Conservation (phyloP, 2,797 vertebrate genomes). For the Leptoclinus maculatus region DNA sequence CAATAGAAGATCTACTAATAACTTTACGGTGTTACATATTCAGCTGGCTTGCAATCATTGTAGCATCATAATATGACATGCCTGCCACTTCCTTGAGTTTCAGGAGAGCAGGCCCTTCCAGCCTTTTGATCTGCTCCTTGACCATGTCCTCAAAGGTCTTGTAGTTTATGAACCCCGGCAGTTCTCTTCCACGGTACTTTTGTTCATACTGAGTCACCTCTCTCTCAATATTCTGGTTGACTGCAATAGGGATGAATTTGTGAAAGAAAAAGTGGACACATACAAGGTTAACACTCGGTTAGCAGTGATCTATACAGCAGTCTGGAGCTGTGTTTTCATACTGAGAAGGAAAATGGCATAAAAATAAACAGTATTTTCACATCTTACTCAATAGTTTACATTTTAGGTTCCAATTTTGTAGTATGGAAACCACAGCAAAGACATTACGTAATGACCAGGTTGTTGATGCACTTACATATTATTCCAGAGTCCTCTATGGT, state of each 20-base stretch:
- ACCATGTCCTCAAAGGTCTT: constrained; percentile 87
- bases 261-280: neutral
- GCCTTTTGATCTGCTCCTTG: constrained; percentile 78
- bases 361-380: neutral
- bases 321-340: neutral
- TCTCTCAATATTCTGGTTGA: constrained; percentile 61
- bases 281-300: neutral
- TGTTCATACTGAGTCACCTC: constrained; percentile 77
- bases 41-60: neutral
- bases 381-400: neutral
- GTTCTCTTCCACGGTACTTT: constrained; percentile 85
- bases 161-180: constrained; percentile 89
- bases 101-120: constrained; percentile 86
- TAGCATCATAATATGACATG: neutral
- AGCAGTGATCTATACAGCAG: neutral
- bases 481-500: neutral
- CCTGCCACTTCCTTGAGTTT: constrained; percentile 74
- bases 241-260: neutral
- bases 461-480: neutral
- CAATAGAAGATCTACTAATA: neutral
- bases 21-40: neutral
- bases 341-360: neutral
- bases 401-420: neutral
- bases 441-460: neutral
- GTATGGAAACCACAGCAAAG: neutral